A percentile compares a stretch with the other conserved stretches of the same genome.
These are phyloP conservation scores for Seira musarum DNA, from an alignment of 2,888 invertebrate species.

Conservation along the genomic window DNA sequence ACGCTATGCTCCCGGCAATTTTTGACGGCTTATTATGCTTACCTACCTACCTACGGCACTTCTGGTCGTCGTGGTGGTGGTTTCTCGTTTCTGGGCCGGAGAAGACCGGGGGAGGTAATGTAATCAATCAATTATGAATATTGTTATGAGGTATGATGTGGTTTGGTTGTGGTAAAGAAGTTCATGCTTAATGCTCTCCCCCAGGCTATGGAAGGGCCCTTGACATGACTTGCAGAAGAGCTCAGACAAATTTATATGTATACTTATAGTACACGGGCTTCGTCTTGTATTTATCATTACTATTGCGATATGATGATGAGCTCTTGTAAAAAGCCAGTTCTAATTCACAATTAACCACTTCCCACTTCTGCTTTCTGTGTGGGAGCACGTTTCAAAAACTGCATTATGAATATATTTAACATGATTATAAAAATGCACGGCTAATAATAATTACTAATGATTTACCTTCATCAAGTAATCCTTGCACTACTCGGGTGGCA, in stretches of 20 bases:
- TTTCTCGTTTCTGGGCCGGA: slow-evolving; percentile 23
- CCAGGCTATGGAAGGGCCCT: not conserved
- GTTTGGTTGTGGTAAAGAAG: not conserved
- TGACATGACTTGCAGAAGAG: slow-evolving; percentile 9
- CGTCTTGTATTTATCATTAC: too few relatives aligned
- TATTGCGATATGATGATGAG: slow-evolving; percentile 16
- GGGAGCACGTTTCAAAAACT: slow-evolving; percentile 6
- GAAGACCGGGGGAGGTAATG: slow-evolving; percentile 41
- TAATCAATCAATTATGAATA: slow-evolving; percentile 56
- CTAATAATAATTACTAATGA: not conserved
- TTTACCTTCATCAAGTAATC: too few relatives aligned
- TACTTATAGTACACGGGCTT: too few relatives aligned
- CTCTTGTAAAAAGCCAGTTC: slow-evolving; percentile 37
- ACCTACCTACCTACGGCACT: not conserved
- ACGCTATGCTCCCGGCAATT: slow-evolving; percentile 9
- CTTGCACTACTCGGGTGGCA: too few relatives aligned
- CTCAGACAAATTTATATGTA: not conserved
- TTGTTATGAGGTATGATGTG: slow-evolving; percentile 11
- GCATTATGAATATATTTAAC: not conserved
- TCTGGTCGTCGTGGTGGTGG: not conserved
- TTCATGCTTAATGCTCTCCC: slow-evolving; percentile 8
- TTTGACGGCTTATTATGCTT: slow-evolving; percentile 16
- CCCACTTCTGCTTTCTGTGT: not conserved
- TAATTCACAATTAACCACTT: slow-evolving; percentile 45
- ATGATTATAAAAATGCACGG: too few relatives aligned